Evolutionary conservation across 92 coral and sea anemone genomes (phyloP).

Genomic region (Palythoa grandiflora): DNA sequence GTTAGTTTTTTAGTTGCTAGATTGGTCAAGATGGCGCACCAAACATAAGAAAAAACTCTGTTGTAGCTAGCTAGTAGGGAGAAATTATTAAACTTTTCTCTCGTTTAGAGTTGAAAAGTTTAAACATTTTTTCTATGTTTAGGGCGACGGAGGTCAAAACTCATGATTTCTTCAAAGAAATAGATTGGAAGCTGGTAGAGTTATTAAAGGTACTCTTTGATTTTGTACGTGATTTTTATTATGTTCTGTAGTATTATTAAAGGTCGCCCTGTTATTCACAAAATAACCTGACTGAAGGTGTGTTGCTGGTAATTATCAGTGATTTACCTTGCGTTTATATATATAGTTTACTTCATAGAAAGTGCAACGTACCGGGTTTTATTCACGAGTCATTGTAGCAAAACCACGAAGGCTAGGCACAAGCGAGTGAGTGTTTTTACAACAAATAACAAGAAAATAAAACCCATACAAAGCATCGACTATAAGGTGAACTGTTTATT

Average conservation of each 20-base stretch:
- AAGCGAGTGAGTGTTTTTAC: too few species aligned
- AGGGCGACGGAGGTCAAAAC: conserved; percentile 90
- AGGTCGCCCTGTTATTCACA: neutral
- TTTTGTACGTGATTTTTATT: neutral
- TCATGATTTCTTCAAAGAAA: conserved; percentile 77
- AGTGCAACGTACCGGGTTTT: too few species aligned
- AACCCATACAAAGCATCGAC: too few species aligned
- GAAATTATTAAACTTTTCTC: neutral
- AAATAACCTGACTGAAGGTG: too few species aligned
- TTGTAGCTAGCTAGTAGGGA: neutral
- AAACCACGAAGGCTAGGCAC: too few species aligned
- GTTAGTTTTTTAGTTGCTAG: too few species aligned
- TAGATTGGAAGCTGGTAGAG: conserved; percentile 96
- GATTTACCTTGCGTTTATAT: too few species aligned
- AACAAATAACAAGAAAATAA: too few species aligned
- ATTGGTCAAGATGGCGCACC: neutral
- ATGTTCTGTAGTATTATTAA: neutral
- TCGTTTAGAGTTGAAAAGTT: neutral
- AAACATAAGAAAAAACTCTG: neutral
- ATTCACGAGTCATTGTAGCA: too few species aligned
- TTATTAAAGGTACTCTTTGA: conserved; percentile 78
- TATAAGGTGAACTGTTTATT: too few species aligned
- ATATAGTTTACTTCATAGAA: too few species aligned
- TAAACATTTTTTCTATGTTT: neutral
- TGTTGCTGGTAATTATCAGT: too few species aligned